phyloP scores from a whole-genome alignment of 1,140 invertebrate genomes.

The Sesamia nonagrioides region DNA sequence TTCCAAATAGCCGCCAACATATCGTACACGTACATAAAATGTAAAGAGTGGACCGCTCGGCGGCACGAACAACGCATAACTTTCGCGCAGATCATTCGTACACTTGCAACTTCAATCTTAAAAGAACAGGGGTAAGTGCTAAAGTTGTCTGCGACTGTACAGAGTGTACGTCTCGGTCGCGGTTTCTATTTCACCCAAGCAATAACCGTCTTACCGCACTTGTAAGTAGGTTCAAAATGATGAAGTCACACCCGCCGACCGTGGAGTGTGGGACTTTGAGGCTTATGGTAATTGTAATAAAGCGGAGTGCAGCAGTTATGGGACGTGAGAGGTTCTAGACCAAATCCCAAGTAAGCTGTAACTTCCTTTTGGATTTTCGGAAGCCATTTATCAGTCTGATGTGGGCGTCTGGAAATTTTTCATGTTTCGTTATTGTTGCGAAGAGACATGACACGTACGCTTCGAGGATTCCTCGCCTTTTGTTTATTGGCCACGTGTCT shows the following conservation, averaged over 20 bases:
- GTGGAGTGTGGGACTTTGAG: slow-evolving; percentile 86
- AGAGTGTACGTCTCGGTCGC: slow-evolving; percentile 73
- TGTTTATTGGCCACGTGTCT: slow-evolving; percentile 68
- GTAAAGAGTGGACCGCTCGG: slow-evolving; percentile 85
- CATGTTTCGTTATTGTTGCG: slow-evolving; percentile 86
- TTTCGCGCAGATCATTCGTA: slow-evolving; percentile 68
- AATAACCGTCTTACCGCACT: slow-evolving; percentile 84
- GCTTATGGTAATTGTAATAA: slow-evolving; percentile 88
- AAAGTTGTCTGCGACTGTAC: slow-evolving; percentile 68
- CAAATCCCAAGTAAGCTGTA: slow-evolving; percentile 89
- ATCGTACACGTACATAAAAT: slow-evolving; percentile 85
- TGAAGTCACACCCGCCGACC: slow-evolving; percentile 71
- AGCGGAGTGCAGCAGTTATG: slow-evolving; percentile 87
- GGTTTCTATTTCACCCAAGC: slow-evolving; percentile 84
- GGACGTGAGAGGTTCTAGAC: slow-evolving; percentile 87
- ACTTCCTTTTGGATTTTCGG: slow-evolving; percentile 90
- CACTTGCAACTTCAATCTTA: slow-evolving; percentile 73
- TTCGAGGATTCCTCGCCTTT: slow-evolving; percentile 63
- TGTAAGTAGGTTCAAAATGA: slow-evolving; percentile 86
- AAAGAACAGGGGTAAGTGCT: slow-evolving; percentile 66
- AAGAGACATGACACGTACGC: slow-evolving; percentile 75
- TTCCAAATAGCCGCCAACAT: slow-evolving; percentile 86
- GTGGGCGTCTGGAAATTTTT: slow-evolving; percentile 87
- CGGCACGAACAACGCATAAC: slow-evolving; percentile 84
- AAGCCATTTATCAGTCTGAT: slow-evolving; percentile 90